Base-by-base conservation (phyloP, 2,113 vertebrate species). In the Leiothrix lutea region DNA sequence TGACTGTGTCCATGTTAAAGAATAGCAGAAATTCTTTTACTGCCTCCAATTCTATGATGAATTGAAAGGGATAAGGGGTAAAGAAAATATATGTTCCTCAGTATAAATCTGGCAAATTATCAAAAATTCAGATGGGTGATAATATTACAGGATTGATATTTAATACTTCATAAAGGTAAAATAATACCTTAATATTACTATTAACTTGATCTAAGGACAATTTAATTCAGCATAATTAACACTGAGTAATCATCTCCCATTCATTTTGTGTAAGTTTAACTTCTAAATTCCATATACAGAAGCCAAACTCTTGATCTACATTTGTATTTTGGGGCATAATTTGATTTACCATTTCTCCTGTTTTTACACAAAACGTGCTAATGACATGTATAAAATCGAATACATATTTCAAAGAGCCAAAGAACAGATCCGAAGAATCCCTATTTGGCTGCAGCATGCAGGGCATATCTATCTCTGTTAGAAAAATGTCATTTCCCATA, bases 291-390 rank as follows among this genome's bases (percentile, higher is more conserved):
- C 31, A n/a, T 78, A 42, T 28, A 86, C 19, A 74, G 53, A 80
- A 80, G 19, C 25, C 54, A 90, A 92, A 93, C 11, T 51, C 78
- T 93, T 56, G 24, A 89, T 91, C 87, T 94, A 40, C 73, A 86
- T 80, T 94, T 94, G 24, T 78, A 71, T 92, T 79, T 92, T 80
- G 65, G 40, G 56, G 21, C 69, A 92, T 88, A 95, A 92, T 91
- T 78, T 92, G 51, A 92, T 94, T 80, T 88, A 94, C 44, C 48
- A 56, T 92, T 94, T 95, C 72, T 91, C 77, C 73, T 74, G 33
- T 96, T 95, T 88, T 97, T 94, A 78, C 64, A 92, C 44, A 70
- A 84, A 96, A 97, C 6, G 60, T 96, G 88, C 10, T 95, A 96
- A 95, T 95, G 75, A 92, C 64, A 90, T 94, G 93, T 92, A 67